Conservation (phyloP, 2,113 vertebrate species). For the Ailurus styani region DNA sequence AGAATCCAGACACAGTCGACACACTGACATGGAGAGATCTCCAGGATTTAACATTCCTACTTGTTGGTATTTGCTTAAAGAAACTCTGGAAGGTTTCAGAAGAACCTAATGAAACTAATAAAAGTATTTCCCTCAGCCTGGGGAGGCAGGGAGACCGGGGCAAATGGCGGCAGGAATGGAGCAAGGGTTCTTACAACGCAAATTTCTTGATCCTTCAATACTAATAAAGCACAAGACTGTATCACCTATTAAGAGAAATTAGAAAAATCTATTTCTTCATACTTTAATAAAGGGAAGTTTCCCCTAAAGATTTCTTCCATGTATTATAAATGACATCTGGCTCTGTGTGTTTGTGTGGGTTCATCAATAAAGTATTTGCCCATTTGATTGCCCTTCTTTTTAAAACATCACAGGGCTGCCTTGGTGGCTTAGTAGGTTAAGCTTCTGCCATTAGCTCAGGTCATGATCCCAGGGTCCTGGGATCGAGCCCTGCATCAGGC, state of each 20-base stretch:
- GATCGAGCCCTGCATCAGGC: background rate
- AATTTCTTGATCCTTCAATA: background rate
- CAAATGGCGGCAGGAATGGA: background rate
- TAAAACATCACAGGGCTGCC: background rate
- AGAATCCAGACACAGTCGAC: background rate
- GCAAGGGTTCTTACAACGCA: background rate
- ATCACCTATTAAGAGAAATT: background rate
- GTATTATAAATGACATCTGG: background rate
- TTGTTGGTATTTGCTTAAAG: background rate
- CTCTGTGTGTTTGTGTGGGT: accelerated
- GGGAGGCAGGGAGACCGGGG: no score
- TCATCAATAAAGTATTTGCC: background rate
- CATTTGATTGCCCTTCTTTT: background rate
- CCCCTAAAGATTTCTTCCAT: background rate
- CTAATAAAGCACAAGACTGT: background rate
- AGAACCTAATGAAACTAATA: background rate
- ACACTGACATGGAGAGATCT: accelerated
- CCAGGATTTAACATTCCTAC: background rate
- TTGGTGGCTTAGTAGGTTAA: background rate
- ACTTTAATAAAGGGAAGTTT: background rate
- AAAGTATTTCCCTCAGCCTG: background rate
- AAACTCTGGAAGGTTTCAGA: background rate
- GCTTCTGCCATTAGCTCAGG: background rate
- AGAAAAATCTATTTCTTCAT: background rate
- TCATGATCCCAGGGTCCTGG: background rate